These are phyloP conservation scores for Lysiphlebus fabarum DNA, from an alignment of 1,140 invertebrate genomes.

Conservation along the genomic window DNA sequence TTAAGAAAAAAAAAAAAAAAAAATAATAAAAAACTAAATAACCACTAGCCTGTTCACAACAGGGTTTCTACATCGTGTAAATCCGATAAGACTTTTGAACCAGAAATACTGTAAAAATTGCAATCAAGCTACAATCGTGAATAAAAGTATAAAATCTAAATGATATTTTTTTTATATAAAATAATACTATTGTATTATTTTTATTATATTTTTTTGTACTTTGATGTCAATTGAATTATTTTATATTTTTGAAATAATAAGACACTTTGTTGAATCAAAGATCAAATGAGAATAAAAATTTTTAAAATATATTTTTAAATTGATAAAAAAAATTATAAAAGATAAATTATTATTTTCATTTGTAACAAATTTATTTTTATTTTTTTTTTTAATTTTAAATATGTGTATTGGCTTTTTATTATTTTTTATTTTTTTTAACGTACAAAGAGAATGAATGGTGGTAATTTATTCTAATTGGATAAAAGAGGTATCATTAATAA, in stretches of 20 bases:
- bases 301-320: too few relatives aligned
- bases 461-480: constrained; percentile 51
- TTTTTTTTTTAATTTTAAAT: too few relatives aligned
- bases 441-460: constrained; percentile 25
- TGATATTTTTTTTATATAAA: not conserved
- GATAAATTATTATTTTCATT: too few relatives aligned
- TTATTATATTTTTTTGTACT: too few relatives aligned
- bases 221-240: not conserved
- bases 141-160: constrained; percentile 25
- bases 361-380: too few relatives aligned
- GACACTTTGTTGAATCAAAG: constrained; percentile 1
- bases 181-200: too few relatives aligned
- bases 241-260: not conserved
- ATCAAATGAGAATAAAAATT: not conserved
- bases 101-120: constrained; percentile 37
- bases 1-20: constrained; percentile 1
- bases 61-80: constrained; percentile 30
- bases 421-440: constrained; percentile 5
- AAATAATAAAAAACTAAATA: not conserved
- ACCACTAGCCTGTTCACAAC: not conserved
- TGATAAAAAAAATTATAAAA: too few relatives aligned
- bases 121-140: constrained; percentile 39
- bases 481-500: constrained; percentile 46
- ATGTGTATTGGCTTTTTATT: not conserved
- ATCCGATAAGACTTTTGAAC: constrained; percentile 41